phyloP scores from a whole-genome alignment of 2,797 vertebrate species.

The Forpus xanthops region DNA sequence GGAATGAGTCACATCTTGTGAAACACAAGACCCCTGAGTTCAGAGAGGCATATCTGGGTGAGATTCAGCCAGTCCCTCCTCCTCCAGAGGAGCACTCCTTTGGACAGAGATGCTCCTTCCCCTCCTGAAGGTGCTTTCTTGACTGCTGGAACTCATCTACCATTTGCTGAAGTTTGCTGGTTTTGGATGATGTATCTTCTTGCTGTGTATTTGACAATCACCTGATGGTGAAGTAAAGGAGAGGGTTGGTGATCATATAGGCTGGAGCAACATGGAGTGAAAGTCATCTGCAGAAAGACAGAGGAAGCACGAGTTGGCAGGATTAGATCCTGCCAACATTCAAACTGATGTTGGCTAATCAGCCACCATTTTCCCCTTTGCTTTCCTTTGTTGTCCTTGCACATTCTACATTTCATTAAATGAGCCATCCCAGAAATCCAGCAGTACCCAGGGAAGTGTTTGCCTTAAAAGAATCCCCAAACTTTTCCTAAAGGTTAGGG shows the following conservation, averaged over 20 bases:
- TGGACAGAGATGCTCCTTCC: background rate
- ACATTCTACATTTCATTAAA: background rate
- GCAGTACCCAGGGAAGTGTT: background rate
- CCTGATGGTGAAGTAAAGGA: background rate
- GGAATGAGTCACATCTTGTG: background rate
- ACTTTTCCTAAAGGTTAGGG: background rate
- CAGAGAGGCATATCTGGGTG: background rate
- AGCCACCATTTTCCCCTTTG: background rate
- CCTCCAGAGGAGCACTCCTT: background rate
- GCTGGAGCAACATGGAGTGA: background rate
- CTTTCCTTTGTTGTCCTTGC: background rate
- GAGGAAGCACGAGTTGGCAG: background rate
- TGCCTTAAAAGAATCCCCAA: background rate
- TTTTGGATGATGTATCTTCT: background rate
- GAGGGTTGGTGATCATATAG: background rate
- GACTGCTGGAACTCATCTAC: background rate
- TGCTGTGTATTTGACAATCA: background rate
- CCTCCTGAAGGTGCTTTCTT: background rate
- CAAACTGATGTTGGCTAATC: background rate
- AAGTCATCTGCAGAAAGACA: background rate
- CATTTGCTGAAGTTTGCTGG: background rate
- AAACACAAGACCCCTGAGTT: fast-evolving
- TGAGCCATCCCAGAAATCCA: background rate
- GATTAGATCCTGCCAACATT: background rate
- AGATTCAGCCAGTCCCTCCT: background rate